Evolutionary conservation across 2,113 vertebrate genomes (phyloP), one percentile per base, ranked within the genome.

Genomic region (Tupaia tana): DNA sequence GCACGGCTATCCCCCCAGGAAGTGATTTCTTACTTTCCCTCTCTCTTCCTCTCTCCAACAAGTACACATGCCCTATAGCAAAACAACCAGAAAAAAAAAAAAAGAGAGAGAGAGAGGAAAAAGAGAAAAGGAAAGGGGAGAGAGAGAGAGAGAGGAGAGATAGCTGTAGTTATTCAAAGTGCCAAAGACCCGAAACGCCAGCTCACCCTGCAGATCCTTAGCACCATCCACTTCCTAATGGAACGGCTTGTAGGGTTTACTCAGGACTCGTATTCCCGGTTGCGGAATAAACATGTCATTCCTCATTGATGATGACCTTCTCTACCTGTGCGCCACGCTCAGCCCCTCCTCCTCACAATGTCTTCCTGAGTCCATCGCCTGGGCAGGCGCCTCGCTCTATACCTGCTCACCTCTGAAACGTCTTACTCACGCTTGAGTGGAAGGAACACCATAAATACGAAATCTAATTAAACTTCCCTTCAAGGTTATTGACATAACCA

Each of bases 401-500:
- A 24, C 52, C 81, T 73, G 34, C 58, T 92, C n/a, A 74, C 82
- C 69, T 97, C 89, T 71, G 86, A 91, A 91, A 96, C 25, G 20
- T 93, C 61, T 94, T 73, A 59, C 86, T 89, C 93, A 96, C 77
- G 70, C 73, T 80, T 95, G 24, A 96, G 27, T 96, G 54, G 61
- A 93, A 86, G 43, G 59, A 79, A 85, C 59, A 88, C 56, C 94
- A 9, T 64, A 82, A 88, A 96, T 54, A 96, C 52, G 82, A 95
- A 96, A 96, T 95, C 31, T 90, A 82, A 85, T 90, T 87, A 70
- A n/a, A 59, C 24, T 93, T 92, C 86, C 31, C 64, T 89, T 73
- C 58, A 95, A 77, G 12, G 83, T 74, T 80, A 67, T 87, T 95
- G 95, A 91, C 31, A 84, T 52, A 86, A 87, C 29, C 75, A 94